Percentiles rank a stretch among this genome's conserved stretches.
These are phyloP conservation scores for Eulithis testata DNA, from an alignment of 2,888 invertebrate species.

Conservation along the genomic window DNA sequence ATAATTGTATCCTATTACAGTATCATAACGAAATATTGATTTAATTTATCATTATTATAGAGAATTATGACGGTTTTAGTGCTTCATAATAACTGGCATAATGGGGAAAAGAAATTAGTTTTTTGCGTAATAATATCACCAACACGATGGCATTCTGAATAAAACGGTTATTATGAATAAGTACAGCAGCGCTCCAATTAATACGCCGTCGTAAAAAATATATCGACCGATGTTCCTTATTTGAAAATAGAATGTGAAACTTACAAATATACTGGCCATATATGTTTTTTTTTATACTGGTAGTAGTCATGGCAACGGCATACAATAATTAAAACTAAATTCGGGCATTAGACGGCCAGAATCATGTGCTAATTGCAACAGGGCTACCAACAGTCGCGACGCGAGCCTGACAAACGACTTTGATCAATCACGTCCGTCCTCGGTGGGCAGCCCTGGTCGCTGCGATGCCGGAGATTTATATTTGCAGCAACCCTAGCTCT, in stretches of 20 bases:
- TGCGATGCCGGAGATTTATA: conserved; percentile 65
- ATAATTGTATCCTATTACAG: conserved; percentile 28
- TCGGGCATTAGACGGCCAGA: conserved; percentile 76
- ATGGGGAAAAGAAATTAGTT: conserved; percentile 41
- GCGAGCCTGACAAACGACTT: conserved; percentile 82
- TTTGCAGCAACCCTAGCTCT: conserved; percentile 69
- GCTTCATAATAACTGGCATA: conserved; percentile 41
- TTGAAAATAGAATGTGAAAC: background rate
- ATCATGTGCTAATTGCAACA: conserved; percentile 79
- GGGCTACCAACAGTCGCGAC: conserved; percentile 75
- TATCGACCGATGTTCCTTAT: conserved; percentile 19
- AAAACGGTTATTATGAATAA: conserved; percentile 24
- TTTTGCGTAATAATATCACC: conserved; percentile 33
- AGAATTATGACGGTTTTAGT: conserved; percentile 39
- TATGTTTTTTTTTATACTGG: background rate
- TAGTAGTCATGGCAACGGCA: background rate
- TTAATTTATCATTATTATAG: conserved; percentile 39
- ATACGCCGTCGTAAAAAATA: conserved; percentile 24
- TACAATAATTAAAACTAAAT: conserved; percentile 73
- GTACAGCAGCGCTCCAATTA: conserved; percentile 25
- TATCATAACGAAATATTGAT: conserved; percentile 41
- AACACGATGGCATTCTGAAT: conserved; percentile 21
- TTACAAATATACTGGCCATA: background rate
- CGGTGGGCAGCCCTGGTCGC: conserved; percentile 72
- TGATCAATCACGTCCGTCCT: conserved; percentile 81